Base-by-base conservation (phyloP, 2,888 invertebrate species). In the Drosophila histrio region DNA sequence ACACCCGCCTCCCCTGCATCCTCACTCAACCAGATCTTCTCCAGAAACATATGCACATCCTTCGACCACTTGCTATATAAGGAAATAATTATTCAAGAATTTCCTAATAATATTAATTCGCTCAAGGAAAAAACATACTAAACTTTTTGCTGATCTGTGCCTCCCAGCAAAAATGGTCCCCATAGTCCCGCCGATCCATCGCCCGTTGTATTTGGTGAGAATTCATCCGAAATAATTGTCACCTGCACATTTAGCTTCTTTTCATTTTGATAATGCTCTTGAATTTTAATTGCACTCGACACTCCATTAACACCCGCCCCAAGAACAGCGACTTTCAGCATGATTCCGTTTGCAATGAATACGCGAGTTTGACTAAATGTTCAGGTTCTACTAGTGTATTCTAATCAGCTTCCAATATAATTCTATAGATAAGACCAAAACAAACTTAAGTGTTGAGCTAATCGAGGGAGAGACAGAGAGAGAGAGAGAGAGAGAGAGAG, bases 181-280 rank as follows among this genome's bases (percentile, higher is more conserved):
- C 96, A 96, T 5, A 96, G 90, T 0, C 96, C 96, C 0, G 96
- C 96, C 1, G 96, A 95, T 0, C 95, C 94, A 89, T 96, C 96
- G 0, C 95, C 95, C 0, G 96, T 96, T 0, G 96, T 96, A 59
- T 95, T 90, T 0, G 96, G 96, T 13, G 94, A 93, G 67, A 95
- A 94, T 19, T 93, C 92, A n/a, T 94, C 94, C 0, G 95, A 93
- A 60, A 95, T 92, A 32, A 96, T 85, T 5, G 94, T 94, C 6
- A 96, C 94, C 87, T 94, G 78, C 7, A 79, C 75, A 4, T 72
- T 67, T 7, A 22, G 26, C 6, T 43, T 60, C 6, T 11, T 85
- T 84, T 19, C 93, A 72, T 93, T 93, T 73, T 92, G 92, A 57
- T 81, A 91, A 53, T 85, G 72, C 79, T 94, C 93, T 85, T 95